Conservation (phyloP, 1,140 invertebrate species). For the Macrosteles quadrilineatus region DNA sequence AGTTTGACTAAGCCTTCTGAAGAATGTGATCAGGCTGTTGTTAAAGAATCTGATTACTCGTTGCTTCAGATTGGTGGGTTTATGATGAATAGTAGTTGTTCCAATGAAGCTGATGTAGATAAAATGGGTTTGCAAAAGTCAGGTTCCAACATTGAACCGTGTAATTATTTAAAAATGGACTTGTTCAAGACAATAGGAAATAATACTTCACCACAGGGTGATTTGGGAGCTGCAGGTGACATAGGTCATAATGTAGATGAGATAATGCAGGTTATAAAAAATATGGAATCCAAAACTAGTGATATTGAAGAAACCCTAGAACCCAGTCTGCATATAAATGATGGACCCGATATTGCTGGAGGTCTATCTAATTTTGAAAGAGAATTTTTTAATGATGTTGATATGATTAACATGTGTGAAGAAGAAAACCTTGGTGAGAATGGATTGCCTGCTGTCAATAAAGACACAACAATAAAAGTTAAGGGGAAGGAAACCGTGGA, state of each 20-base stretch:
- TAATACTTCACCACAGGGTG: constrained; percentile 48
- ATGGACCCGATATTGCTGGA: constrained; percentile 48
- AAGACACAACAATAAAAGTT: constrained; percentile 47
- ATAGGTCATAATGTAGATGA: constrained; percentile 59
- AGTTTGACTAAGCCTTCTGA: not conserved
- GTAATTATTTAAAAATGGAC: constrained; percentile 49
- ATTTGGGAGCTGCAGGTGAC: constrained; percentile 48
- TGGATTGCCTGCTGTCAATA: constrained; percentile 43
- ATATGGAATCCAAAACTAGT: constrained; percentile 54
- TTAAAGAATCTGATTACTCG: constrained; percentile 23
- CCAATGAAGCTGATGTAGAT: constrained; percentile 64
- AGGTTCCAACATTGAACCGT: constrained; percentile 23
- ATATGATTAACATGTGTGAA: constrained; percentile 60
- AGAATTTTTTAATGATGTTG: constrained; percentile 55
- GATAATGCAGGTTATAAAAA: constrained; percentile 67
- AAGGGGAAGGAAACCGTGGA: constrained; percentile 49
- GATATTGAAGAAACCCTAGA: constrained; percentile 60
- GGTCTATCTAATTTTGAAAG: constrained; percentile 54
- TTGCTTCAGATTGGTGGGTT: constrained; percentile 40
- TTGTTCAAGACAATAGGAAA: constrained; percentile 52
- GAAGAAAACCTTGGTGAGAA: constrained; percentile 53
- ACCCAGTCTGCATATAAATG: constrained; percentile 57
- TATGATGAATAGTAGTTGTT: constrained; percentile 57
- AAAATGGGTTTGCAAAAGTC: constrained; percentile 61
- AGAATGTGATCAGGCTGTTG: not conserved